Conservation (phyloP, 2,888 invertebrate genomes). For the Rhingia rostrata region DNA sequence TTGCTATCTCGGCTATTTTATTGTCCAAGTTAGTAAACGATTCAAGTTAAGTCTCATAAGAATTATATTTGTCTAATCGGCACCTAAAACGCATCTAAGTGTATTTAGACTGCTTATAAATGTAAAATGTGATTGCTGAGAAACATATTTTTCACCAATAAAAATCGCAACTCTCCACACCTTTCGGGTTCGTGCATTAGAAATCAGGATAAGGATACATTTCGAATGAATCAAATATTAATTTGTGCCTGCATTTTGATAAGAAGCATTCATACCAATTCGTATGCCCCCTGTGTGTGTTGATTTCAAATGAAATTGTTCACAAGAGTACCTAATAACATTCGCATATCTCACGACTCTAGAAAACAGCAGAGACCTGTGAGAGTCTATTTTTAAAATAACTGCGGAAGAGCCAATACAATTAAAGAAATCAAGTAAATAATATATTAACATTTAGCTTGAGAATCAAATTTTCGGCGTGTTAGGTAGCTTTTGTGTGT, state of each 20-base stretch:
- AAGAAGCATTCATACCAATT: not conserved
- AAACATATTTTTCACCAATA: not conserved
- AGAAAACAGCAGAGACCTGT: not conserved
- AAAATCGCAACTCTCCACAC: too few species aligned
- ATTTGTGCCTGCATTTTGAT: too few species aligned
- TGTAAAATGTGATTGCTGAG: not conserved
- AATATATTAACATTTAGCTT: conserved; percentile 16
- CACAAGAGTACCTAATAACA: not conserved
- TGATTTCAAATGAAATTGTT: conserved; percentile 1
- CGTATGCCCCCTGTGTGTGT: not conserved
- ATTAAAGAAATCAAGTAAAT: conserved; percentile 3
- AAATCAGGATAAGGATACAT: too few species aligned
- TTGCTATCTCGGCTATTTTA: conserved; percentile 51
- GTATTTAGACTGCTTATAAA: not conserved
- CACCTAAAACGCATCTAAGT: conserved; percentile 45
- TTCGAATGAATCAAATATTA: too few species aligned
- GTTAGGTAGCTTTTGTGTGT: conserved; percentile 10
- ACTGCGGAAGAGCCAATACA: conserved; percentile 50
- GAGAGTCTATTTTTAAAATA: conserved; percentile 56
- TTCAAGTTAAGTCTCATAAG: conserved; percentile 14
- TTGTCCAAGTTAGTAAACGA: conserved; percentile 29
- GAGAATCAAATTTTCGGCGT: conserved; percentile 36
- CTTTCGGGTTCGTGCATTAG: too few species aligned
- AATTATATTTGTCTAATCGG: conserved; percentile 9
- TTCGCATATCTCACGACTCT: too few species aligned